These are phyloP conservation scores for Vanessa atalanta DNA, from an alignment of 1,140 invertebrate genomes.

Conservation along the genomic window DNA sequence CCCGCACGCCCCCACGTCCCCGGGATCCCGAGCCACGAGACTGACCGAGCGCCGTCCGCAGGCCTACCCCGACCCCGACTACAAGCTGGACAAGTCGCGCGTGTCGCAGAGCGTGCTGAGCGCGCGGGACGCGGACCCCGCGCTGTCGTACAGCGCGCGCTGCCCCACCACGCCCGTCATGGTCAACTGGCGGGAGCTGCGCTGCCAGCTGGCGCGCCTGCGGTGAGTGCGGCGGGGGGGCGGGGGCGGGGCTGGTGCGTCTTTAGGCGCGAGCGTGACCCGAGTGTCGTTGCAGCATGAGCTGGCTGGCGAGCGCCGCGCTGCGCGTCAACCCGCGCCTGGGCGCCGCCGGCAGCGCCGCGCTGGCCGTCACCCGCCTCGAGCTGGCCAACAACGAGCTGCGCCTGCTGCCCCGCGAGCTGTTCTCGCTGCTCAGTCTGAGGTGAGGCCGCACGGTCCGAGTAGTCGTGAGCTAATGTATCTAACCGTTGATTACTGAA, in stretches of 20 bases:
- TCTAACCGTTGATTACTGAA: not conserved
- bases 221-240: constrained; percentile 53
- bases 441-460: constrained; percentile 43
- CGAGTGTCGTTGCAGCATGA: constrained; percentile 73
- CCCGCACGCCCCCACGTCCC: no score
- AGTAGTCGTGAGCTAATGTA: not conserved
- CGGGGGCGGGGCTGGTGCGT: constrained; percentile 90
- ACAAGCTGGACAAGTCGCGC: constrained; percentile 92
- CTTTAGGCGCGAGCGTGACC: constrained; percentile 52
- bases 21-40: no score
- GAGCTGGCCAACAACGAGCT: constrained; percentile 97
- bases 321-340: constrained; percentile 92
- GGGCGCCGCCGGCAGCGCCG: constrained; percentile 84
- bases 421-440: constrained; percentile 92
- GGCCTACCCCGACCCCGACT: constrained; percentile 91
- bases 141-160: constrained; percentile 89
- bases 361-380: constrained; percentile 95
- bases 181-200: constrained; percentile 96
- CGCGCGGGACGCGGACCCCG: constrained; percentile 81
- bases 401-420: constrained; percentile 87
- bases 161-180: constrained; percentile 94
- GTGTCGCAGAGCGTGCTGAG: constrained; percentile 85
- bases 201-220: constrained; percentile 85
- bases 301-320: constrained; percentile 93
- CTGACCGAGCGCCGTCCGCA: constrained; percentile 47